phyloP scores from a whole-genome alignment of 2,888 invertebrate genomes.

The Zaprionus lineosus region DNA sequence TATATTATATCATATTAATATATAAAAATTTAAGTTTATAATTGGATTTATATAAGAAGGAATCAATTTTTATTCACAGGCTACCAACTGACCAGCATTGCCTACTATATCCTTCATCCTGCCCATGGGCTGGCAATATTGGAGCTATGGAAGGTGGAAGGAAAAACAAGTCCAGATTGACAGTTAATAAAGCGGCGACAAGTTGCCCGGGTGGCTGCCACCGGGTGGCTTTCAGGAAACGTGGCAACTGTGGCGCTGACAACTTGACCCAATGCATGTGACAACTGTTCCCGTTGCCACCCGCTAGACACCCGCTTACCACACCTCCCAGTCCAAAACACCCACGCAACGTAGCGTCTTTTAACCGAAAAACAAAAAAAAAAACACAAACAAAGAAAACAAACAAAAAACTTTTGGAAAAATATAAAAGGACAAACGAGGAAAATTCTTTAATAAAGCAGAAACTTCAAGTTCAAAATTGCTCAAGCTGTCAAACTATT shows the following conservation, averaged over 20 bases:
- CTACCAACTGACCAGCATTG: neutral
- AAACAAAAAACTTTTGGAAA: too few relatives aligned
- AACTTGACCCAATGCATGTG: constrained; percentile 74
- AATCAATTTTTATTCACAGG: neutral
- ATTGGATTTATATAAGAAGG: too few relatives aligned
- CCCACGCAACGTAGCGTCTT: neutral
- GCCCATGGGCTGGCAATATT: neutral
- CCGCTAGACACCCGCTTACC: too few relatives aligned
- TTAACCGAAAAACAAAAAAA: too few relatives aligned
- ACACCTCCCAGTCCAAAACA: neutral
- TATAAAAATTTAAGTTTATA: too few relatives aligned
- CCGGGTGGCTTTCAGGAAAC: constrained; percentile 33
- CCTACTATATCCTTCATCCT: neutral
- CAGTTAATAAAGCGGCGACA: constrained; percentile 76
- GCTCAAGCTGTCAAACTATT: constrained; percentile 57
- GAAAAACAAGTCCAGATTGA: constrained; percentile 61
- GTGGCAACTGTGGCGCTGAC: constrained; percentile 70
- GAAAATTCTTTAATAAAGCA: constrained; percentile 52
- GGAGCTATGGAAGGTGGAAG: constrained; percentile 33
- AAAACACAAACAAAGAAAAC: too few relatives aligned
- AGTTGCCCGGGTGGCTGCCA: constrained; percentile 55
- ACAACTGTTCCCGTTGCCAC: constrained; percentile 37
- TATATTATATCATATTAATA: too few relatives aligned
- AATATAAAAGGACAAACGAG: too few relatives aligned
- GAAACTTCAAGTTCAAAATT: constrained; percentile 39